Evolutionary conservation across 2,797 vertebrate species (phyloP).

Genomic region (Microhierax caerulescens): DNA sequence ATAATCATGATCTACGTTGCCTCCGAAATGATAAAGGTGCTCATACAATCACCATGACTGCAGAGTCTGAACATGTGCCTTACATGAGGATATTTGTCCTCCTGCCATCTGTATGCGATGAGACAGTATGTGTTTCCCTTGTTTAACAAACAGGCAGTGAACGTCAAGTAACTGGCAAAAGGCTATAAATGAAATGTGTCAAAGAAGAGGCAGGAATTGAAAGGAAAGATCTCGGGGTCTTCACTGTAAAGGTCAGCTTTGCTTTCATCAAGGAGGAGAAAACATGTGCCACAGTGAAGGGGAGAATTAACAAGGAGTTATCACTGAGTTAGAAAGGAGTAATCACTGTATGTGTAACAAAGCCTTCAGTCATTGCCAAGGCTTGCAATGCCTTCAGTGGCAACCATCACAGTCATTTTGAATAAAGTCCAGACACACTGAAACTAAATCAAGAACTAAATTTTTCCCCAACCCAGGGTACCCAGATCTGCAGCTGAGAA

Average conservation of each 20-base stretch:
- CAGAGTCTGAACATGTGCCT: not conserved
- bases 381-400: not conserved
- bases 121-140: not conserved
- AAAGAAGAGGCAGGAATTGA: not conserved
- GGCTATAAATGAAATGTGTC: not conserved
- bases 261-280: not conserved
- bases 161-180: not conserved
- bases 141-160: not conserved
- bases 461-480: not conserved
- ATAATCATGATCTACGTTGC: not conserved
- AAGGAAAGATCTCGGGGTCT: not conserved
- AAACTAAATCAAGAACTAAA: not conserved
- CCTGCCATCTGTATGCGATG: not conserved
- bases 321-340: not conserved
- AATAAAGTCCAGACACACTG: not conserved
- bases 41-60: not conserved
- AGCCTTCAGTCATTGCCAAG: not conserved
- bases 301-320: not conserved
- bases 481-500: not conserved
- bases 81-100: not conserved
- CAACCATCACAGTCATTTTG: not conserved
- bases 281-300: not conserved
- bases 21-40: not conserved
- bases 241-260: not conserved
- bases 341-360: not conserved